Conservation (phyloP, 2,113 vertebrate genomes). For the Apistogramma diplotaenia region DNA sequence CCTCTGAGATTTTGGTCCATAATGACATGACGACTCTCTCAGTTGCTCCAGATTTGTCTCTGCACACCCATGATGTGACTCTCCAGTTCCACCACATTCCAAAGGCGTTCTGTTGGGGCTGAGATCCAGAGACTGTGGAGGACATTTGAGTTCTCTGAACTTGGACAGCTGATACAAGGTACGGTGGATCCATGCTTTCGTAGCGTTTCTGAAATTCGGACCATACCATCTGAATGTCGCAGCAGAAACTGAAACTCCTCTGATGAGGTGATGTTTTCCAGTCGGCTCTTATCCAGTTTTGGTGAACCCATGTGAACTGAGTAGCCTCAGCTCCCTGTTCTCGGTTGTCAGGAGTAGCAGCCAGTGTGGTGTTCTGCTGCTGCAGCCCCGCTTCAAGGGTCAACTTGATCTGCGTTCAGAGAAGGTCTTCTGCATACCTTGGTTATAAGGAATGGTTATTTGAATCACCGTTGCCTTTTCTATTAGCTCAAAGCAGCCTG, state of each 20-base stretch:
- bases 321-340: not conserved
- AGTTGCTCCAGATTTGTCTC: not conserved
- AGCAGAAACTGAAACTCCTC: not conserved
- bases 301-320: not conserved
- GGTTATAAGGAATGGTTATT: too few species aligned
- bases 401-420: not conserved
- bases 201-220: not conserved
- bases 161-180: not conserved
- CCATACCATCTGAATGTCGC: not conserved
- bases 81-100: not conserved
- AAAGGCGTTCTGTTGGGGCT: not conserved
- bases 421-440: not conserved
- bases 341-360: not conserved
- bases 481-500: not conserved
- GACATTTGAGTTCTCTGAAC: not conserved
- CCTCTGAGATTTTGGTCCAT: not conserved
- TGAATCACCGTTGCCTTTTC: not conserved
- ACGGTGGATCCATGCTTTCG: not conserved
- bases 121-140: not conserved
- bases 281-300: not conserved
- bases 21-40: not conserved
- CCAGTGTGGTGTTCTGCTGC: not conserved
- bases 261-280: not conserved
- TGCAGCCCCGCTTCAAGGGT: not conserved
- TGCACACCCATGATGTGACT: rapidly evolving